Conservation (phyloP, 2,888 invertebrate genomes). For the Thelaira solivaga region DNA sequence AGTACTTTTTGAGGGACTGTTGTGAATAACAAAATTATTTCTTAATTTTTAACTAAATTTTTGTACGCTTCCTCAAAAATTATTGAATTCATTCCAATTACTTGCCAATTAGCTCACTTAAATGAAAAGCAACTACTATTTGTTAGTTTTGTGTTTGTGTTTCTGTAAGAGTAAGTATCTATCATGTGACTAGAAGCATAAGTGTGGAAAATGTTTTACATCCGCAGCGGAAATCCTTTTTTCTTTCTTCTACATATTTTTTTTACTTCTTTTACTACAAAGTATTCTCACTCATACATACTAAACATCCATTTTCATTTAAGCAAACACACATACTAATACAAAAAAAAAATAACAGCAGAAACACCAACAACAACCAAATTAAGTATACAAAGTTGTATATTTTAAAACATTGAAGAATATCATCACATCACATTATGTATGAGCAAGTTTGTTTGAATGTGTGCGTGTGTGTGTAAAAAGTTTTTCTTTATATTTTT, state of each 20-base stretch:
- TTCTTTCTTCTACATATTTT: conserved; percentile 53
- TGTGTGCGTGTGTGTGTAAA: conserved; percentile 64
- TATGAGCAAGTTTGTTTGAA: conserved; percentile 17
- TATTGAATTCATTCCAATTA: background rate
- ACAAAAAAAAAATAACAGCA: background rate
- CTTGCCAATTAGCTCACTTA: conserved; percentile 39
- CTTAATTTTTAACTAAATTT: background rate
- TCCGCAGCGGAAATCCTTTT: conserved; percentile 75
- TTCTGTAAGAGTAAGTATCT: background rate
- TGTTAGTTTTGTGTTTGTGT: conserved; percentile 1
- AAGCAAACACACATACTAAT: background rate
- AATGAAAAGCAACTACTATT: background rate
- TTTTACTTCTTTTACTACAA: conserved; percentile 46
- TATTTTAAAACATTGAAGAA: conserved; percentile 14
- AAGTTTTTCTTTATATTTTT: conserved; percentile 71
- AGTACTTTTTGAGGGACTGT: too few relatives aligned
- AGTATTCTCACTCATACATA: background rate
- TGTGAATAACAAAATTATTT: background rate
- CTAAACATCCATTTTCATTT: background rate
- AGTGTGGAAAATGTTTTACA: conserved; percentile 73
- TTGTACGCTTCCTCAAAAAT: background rate
- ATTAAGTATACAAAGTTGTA: conserved; percentile 39
- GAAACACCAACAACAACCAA: conserved; percentile 13
- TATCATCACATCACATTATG: conserved; percentile 12
- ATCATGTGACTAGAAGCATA: conserved; percentile 43